Evolutionary conservation across 2,113 vertebrate genomes (phyloP), one percentile per base, ranked within the genome.

Genomic region (Aramus guarauna): DNA sequence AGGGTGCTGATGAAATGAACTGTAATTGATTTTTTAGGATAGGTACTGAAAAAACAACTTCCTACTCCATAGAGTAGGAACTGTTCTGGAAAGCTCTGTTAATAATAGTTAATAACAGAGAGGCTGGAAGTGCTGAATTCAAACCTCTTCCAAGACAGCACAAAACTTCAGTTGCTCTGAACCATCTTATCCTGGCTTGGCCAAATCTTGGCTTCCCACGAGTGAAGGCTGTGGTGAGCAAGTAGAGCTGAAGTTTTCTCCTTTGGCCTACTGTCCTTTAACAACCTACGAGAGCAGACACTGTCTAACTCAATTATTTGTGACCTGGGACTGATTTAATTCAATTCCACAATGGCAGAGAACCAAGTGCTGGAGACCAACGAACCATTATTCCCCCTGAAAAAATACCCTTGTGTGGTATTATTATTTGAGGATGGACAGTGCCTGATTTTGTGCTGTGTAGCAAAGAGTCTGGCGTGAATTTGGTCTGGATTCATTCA

Each of bases 241-340:
- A 77, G 53, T 68, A 85, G 27, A 90, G 58, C 34, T 7, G 22
- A 95, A 81, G 23, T 94, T 96, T 94, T 90, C 48, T 94, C 47
- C 69, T 96, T 55, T 95, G 82, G 36, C 55, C 91, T 92, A 30
- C 84, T 96, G 82, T 96, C 71, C 71, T 91, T 90, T 95, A 94
- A 82, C 92, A 77, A 93, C 87, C 71, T 87, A 94, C 5, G 21
- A 94, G 63, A 94, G 53, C 24, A 0, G 75, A 95, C 67, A 86
- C 47, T 95, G 95, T 95, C 86, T 94, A 78, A 97, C 59, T 97
- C 80, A 97, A 96, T 98, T 98, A 96, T 92, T 93, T 97, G 95
- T 98, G 95, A 93, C 85, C 85, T 95, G 66, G 53, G 83, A 29
- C 50, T 90, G 67, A 91, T 91, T 97, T 97, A 95, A 96, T 96